These are phyloP conservation scores for Poecile atricapillus DNA, from an alignment of 2,113 vertebrate genomes.

Conservation along the genomic window DNA sequence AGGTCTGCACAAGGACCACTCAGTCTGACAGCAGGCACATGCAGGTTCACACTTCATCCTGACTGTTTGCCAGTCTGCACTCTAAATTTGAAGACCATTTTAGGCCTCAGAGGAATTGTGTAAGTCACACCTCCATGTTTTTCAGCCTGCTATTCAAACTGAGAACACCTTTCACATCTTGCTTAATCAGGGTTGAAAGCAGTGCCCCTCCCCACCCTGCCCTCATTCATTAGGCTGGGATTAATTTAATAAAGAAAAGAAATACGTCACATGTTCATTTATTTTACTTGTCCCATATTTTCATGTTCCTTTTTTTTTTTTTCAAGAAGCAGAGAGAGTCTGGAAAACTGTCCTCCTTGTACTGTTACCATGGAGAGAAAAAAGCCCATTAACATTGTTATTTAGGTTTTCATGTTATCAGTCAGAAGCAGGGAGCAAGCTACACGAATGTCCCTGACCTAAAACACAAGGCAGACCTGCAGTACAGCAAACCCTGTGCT, in stretches of 20 bases:
- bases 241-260: neutral
- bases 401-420: constrained; percentile 12
- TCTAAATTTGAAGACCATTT: neutral
- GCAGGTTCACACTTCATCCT: neutral
- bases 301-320: neutral
- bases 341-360: neutral
- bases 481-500: neutral
- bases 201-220: neutral
- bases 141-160: neutral
- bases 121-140: neutral
- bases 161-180: neutral
- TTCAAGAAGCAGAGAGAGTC: neutral
- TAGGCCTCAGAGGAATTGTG: neutral
- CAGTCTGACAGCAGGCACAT: neutral
- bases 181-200: neutral
- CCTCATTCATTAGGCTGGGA: neutral
- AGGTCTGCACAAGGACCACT: neutral
- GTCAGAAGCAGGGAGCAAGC: neutral
- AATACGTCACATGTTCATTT: neutral
- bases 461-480: neutral
- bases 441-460: neutral
- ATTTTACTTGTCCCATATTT: neutral
- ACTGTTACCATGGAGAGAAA: constrained; percentile 30
- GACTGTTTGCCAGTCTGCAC: neutral
- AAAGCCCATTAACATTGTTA: neutral